A percentile compares a stretch with the other conserved stretches of the same genome.
Evolutionary conservation across 2,888 invertebrate species (phyloP).

Genomic region (Tetranychus truncatus): DNA sequence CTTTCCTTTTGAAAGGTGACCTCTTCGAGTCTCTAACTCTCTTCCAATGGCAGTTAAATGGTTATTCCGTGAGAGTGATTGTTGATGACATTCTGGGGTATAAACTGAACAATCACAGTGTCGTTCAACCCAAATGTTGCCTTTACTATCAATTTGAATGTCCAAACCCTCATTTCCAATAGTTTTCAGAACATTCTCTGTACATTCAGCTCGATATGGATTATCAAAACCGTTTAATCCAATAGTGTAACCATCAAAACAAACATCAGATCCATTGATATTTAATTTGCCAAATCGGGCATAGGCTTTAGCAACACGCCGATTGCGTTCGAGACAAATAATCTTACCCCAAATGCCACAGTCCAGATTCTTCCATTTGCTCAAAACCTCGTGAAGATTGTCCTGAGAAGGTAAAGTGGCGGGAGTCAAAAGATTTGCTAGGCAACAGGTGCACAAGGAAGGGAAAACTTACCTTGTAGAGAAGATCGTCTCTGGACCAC

Average conservation of each 20-base stretch:
- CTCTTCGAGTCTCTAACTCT: not conserved
- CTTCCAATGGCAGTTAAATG: not conserved
- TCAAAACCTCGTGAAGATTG: not conserved
- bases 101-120: conserved; percentile 82
- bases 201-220: conserved; percentile 79
- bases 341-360: conserved; percentile 98
- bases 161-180: conserved; percentile 56
- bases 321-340: conserved; percentile 83
- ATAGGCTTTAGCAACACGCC: conserved; percentile 90
- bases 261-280: conserved; percentile 71
- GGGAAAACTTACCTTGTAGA: not conserved
- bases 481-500: not conserved
- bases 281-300: conserved; percentile 72
- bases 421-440: too few species aligned
- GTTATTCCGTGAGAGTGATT: conserved; percentile 33
- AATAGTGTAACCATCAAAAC: conserved; percentile 92
- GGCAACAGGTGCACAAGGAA: too few species aligned
- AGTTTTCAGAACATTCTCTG: conserved; percentile 39
- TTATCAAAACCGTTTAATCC: conserved; percentile 91
- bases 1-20: not conserved
- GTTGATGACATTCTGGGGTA: conserved; percentile 36
- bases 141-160: conserved; percentile 86
- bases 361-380: conserved; percentile 85
- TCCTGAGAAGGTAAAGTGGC: not conserved
- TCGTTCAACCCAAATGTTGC: conserved; percentile 78